These are phyloP conservation scores for Spinus olivaceus DNA, from an alignment of 2,797 vertebrate genomes.

Conservation along the genomic window DNA sequence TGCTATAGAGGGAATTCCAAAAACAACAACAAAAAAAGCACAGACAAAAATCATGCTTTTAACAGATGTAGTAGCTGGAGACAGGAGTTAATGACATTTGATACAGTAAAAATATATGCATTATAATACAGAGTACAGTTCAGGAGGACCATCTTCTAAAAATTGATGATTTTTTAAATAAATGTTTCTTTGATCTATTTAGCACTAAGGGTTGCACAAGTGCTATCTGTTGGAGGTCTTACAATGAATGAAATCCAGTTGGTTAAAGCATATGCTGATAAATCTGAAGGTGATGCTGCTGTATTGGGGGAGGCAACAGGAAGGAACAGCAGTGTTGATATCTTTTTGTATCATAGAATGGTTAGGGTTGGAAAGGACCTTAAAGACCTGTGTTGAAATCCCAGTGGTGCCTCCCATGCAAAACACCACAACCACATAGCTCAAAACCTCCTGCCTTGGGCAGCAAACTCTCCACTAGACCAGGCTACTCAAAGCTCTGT, in stretches of 20 bases:
- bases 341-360: not conserved
- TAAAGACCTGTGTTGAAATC: not conserved
- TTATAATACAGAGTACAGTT: not conserved
- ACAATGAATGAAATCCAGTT: not conserved
- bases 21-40: not conserved
- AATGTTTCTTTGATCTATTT: not conserved
- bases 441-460: not conserved
- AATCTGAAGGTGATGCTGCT: not conserved
- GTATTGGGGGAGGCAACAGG: not conserved
- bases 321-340: not conserved
- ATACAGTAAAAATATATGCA: not conserved
- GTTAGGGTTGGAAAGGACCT: not conserved
- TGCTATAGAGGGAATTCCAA: not conserved
- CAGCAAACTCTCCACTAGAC: not conserved
- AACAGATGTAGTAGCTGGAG: not conserved
- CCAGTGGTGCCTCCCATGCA: not conserved
- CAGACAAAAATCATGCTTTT: not conserved
- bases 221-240: not conserved
- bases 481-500: not conserved
- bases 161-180: not conserved
- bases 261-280: not conserved
- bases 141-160: not conserved
- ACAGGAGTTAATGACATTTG: not conserved
- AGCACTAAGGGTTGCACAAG: not conserved
- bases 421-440: not conserved